A percentile compares a stretch with the other conserved stretches of the same genome.
Evolutionary conservation across 37 sponge, comb jelly and placozoan species (phyloP).

Genomic region (Beroe forskalii): DNA sequence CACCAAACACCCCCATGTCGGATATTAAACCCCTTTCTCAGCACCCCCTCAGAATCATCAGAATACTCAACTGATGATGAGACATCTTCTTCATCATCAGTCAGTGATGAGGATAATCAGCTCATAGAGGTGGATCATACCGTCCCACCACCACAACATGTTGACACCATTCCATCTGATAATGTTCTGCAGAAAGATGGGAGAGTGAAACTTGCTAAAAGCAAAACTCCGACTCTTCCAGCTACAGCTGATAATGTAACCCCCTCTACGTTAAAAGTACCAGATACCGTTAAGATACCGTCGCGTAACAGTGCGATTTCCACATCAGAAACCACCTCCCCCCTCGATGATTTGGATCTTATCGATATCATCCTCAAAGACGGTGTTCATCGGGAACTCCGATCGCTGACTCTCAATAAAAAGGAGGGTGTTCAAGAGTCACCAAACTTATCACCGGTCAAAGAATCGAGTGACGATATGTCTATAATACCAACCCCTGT

Average conservation of each 20-base stretch:
- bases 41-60: background rate
- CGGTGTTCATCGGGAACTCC: slow-evolving; percentile 4
- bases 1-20: too few relatives aligned
- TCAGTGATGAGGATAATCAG: background rate
- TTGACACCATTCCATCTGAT: background rate
- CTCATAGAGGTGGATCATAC: background rate
- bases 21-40: background rate
- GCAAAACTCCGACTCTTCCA: background rate
- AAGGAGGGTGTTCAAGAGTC: slow-evolving; percentile 2
- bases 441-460: background rate
- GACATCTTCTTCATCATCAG: background rate
- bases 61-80: too few relatives aligned
- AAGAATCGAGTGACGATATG: background rate
- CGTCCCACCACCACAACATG: background rate
- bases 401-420: background rate
- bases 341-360: slow-evolving; percentile 8
- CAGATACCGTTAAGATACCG: too few relatives aligned
- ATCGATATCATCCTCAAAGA: slow-evolving; percentile 3
- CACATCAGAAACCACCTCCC: background rate
- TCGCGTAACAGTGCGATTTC: background rate
- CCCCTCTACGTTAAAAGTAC: background rate
- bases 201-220: background rate
- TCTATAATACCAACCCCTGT: background rate
- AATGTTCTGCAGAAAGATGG: background rate
- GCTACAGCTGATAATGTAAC: background rate